Evolutionary conservation across 1,140 invertebrate species (phyloP).

Genomic region (Drosophila kurseongensis): DNA sequence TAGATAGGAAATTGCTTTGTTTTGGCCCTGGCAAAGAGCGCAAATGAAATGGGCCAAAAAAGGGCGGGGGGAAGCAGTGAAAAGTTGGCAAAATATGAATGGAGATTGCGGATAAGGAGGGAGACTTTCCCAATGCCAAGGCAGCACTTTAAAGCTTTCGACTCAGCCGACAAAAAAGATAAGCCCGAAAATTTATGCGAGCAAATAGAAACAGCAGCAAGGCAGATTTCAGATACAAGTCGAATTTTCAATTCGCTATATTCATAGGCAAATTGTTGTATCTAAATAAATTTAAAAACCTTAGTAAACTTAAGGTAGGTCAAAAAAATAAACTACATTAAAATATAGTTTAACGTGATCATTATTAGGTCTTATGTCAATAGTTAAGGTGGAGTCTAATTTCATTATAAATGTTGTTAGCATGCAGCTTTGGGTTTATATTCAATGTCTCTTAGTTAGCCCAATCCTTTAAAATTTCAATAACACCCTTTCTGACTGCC

Average conservation of each 20-base stretch:
- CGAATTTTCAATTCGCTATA: conserved; percentile 8
- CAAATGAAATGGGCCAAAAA: conserved; percentile 1
- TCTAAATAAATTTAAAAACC: neutral
- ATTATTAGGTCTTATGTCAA: too few relatives aligned
- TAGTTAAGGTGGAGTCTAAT: too few relatives aligned
- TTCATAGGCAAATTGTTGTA: neutral
- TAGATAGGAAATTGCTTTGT: conserved; percentile 83
- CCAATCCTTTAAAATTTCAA: neutral
- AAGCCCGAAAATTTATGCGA: conserved; percentile 57
- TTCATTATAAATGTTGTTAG: too few relatives aligned
- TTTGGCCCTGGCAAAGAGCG: conserved; percentile 37
- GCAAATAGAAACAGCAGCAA: conserved; percentile 1
- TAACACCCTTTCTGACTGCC: neutral
- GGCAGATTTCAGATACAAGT: neutral
- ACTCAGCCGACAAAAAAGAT: conserved; percentile 58
- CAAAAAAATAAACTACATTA: too few relatives aligned
- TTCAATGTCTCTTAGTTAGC: neutral
- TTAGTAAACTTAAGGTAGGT: too few relatives aligned
- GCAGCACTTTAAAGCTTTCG: conserved; percentile 64
- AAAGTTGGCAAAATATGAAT: conserved; percentile 53
- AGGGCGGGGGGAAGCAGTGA: neutral
- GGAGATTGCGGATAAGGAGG: conserved; percentile 1
- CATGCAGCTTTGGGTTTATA: neutral
- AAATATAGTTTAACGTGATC: too few relatives aligned
- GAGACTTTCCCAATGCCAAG: conserved; percentile 19